Conservation (phyloP, 2,888 invertebrate genomes). For the Geophilus truncorum region DNA sequence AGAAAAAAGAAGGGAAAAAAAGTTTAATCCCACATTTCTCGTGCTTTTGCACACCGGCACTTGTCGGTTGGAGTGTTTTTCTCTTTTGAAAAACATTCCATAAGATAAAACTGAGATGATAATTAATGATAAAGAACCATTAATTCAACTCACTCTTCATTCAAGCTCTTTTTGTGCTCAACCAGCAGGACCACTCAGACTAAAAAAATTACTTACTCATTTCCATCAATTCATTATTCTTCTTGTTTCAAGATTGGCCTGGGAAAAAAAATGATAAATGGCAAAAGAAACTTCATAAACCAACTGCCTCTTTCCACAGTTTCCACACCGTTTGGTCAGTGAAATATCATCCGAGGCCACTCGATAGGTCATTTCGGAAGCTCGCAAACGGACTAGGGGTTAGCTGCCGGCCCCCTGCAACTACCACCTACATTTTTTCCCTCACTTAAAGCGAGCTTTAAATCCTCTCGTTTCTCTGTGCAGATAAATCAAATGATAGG, state of each 20-base stretch:
- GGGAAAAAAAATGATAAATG: neutral
- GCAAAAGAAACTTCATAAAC: neutral
- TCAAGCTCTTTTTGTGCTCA: neutral
- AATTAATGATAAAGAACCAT: conserved; percentile 12
- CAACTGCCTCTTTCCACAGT: neutral
- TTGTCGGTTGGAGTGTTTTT: no score
- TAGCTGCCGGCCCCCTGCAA: neutral
- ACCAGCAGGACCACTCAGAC: neutral
- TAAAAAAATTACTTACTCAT: neutral
- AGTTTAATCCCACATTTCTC: no score
- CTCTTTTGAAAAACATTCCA: neutral
- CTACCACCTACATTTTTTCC: neutral
- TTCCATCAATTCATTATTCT: conserved; percentile 20
- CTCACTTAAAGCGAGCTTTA: neutral
- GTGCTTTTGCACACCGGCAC: no score
- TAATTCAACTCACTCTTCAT: neutral
- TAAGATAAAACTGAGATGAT: neutral
- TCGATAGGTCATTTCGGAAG: conserved; percentile 5
- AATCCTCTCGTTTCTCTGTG: neutral
- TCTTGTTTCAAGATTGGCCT: neutral
- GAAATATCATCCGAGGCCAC: neutral
- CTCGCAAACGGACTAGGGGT: neutral
- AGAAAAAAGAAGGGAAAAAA: no score
- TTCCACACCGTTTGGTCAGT: neutral
- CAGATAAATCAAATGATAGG: conserved; percentile 12